These are phyloP conservation scores for Pseudachorutes palmiensis DNA, from an alignment of 1,140 invertebrate genomes.

Conservation along the genomic window DNA sequence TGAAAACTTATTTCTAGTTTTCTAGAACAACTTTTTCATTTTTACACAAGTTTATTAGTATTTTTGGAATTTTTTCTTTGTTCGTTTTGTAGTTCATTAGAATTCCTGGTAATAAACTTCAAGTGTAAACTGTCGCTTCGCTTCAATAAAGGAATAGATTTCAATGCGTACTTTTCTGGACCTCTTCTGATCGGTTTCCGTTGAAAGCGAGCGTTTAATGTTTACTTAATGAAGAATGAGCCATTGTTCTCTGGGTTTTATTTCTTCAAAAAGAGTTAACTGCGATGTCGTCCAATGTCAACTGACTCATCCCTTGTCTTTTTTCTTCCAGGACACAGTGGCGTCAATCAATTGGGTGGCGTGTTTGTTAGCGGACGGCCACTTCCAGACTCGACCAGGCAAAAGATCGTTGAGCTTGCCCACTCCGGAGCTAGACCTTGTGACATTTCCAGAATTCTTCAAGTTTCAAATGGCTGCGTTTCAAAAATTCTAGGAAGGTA, in stretches of 20 bases:
- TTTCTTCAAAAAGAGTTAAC: background rate
- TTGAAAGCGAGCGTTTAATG: too few relatives aligned
- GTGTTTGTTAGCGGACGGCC: conserved; percentile 96
- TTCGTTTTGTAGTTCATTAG: too few relatives aligned
- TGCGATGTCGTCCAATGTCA: background rate
- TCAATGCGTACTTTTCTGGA: too few relatives aligned
- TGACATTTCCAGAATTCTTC: conserved; percentile 86
- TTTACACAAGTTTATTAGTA: too few relatives aligned
- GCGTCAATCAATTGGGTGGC: conserved; percentile 95
- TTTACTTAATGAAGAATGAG: too few relatives aligned
- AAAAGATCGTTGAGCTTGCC: conserved; percentile 90
- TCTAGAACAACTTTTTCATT: too few relatives aligned
- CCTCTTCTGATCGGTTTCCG: too few relatives aligned
- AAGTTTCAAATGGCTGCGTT: conserved; percentile 85
- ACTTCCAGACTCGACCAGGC: conserved; percentile 85
- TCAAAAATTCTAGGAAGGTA: conserved; percentile 78
- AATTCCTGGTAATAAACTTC: too few relatives aligned
- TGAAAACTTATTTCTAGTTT: too few relatives aligned
- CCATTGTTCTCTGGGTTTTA: background rate
- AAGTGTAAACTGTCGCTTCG: too few relatives aligned
- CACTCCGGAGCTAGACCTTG: conserved; percentile 87
- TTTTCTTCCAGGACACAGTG: conserved; percentile 69
- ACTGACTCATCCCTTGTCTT: background rate
- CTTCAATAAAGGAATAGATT: too few relatives aligned
- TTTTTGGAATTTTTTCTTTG: too few relatives aligned